A percentile compares a stretch with the other conserved stretches of the same genome.
phyloP scores from a whole-genome alignment of 2,797 vertebrate genomes.

The Myotis daubentonii region DNA sequence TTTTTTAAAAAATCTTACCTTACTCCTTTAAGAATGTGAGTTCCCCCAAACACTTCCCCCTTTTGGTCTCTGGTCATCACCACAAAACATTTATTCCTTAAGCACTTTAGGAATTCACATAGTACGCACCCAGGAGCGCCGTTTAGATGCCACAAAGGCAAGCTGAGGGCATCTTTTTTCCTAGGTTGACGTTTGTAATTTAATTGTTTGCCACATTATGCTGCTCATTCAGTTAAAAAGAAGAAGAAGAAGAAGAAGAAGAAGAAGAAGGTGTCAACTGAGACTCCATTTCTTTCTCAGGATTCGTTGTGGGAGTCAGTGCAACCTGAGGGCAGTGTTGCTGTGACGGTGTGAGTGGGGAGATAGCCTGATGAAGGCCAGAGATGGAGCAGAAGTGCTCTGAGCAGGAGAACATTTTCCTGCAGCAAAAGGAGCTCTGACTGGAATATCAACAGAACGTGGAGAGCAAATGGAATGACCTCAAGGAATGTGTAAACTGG shows the following conservation, averaged over 20 bases:
- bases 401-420: too few species aligned
- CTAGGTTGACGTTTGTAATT: background rate
- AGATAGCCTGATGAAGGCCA: background rate
- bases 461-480: background rate
- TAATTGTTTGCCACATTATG: background rate
- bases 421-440: background rate
- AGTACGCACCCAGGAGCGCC: background rate
- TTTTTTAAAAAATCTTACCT: background rate
- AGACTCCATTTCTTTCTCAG: background rate
- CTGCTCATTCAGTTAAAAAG: background rate
- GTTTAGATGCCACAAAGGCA: background rate
- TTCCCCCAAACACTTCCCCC: background rate
- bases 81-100: slow-evolving; percentile 17
- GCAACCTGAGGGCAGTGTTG: too few species aligned
- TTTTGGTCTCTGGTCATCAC: background rate
- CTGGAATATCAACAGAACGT: background rate
- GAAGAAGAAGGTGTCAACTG: background rate
- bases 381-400: background rate
- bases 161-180: background rate
- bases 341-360: background rate
- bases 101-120: background rate
- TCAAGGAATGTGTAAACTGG: too few species aligned
- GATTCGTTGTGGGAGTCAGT: background rate
- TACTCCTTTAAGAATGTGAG: slow-evolving; percentile 12
- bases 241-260: too few species aligned